Evolutionary conservation across 2,888 invertebrate genomes (phyloP).

Genomic region (Urechis unicinctus): DNA sequence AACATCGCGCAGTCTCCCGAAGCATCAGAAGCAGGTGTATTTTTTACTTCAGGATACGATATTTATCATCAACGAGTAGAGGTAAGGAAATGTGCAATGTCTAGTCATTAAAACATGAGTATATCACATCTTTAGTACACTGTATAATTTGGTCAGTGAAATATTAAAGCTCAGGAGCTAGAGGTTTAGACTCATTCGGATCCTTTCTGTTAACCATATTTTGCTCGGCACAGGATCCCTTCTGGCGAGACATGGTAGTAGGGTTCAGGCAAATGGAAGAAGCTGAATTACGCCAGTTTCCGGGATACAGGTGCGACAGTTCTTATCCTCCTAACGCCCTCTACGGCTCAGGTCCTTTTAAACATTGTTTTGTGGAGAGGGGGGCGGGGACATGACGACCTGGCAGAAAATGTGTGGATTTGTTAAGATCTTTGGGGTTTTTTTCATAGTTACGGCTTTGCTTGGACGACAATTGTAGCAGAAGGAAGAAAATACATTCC

Average conservation of each 20-base stretch:
- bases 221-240: slow-evolving; percentile 1
- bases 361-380: too few species aligned
- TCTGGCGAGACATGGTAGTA: background rate
- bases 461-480: background rate
- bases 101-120: too few species aligned
- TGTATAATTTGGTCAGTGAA: too few species aligned
- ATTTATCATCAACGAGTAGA: background rate
- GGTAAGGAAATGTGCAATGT: background rate
- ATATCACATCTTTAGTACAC: too few species aligned
- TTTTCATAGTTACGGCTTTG: background rate
- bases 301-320: background rate
- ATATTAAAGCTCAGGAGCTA: too few species aligned
- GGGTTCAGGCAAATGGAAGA: background rate
- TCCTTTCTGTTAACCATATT: too few species aligned
- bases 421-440: background rate
- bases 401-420: too few species aligned
- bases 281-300: background rate
- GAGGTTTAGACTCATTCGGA: too few species aligned
- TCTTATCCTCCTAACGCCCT: too few species aligned
- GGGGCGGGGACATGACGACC: too few species aligned
- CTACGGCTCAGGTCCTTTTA: too few species aligned
- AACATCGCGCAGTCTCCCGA: background rate
- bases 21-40: background rate
- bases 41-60: background rate
- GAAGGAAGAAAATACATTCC: background rate